These are phyloP conservation scores for Myotis yumanensis DNA, from an alignment of 2,113 vertebrate species.

Conservation along the genomic window DNA sequence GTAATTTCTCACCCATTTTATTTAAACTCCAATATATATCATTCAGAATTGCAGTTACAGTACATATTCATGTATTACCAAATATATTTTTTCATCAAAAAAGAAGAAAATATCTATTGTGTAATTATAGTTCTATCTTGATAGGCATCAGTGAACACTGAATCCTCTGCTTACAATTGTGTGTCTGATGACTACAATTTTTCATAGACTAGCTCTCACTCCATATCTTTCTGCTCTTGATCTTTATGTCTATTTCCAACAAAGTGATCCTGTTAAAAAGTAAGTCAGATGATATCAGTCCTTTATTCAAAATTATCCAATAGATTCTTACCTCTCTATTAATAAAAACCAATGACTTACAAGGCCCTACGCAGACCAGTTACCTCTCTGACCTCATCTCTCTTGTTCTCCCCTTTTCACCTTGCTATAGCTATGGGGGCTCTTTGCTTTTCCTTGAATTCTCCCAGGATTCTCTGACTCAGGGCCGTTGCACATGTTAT, in stretches of 20 bases:
- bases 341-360: not conserved
- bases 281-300: not conserved
- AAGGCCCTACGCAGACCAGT: not conserved
- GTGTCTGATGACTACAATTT: not conserved
- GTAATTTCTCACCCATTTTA: slow-evolving; percentile 45
- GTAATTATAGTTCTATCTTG: slow-evolving; percentile 10
- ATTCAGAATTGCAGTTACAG: slow-evolving; percentile 18
- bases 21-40: slow-evolving; percentile 54
- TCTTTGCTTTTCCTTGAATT: not conserved
- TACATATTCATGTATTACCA: not conserved
- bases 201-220: not conserved
- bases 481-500: not conserved
- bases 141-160: slow-evolving; percentile 15
- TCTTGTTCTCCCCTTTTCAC: not conserved
- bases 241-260: slow-evolving; percentile 15
- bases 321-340: not conserved
- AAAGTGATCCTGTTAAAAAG: slow-evolving; percentile 33
- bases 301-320: not conserved
- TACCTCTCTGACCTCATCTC: not conserved
- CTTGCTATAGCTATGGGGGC: not conserved
- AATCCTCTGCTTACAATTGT: slow-evolving; percentile 6
- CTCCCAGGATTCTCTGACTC: not conserved
- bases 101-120: not conserved
- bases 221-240: not conserved
- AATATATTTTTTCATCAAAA: slow-evolving; percentile 15